Evolutionary conservation across 2,113 vertebrate species (phyloP), one percentile per base, ranked within the genome.

Genomic region (Lophura nycthemera): DNA sequence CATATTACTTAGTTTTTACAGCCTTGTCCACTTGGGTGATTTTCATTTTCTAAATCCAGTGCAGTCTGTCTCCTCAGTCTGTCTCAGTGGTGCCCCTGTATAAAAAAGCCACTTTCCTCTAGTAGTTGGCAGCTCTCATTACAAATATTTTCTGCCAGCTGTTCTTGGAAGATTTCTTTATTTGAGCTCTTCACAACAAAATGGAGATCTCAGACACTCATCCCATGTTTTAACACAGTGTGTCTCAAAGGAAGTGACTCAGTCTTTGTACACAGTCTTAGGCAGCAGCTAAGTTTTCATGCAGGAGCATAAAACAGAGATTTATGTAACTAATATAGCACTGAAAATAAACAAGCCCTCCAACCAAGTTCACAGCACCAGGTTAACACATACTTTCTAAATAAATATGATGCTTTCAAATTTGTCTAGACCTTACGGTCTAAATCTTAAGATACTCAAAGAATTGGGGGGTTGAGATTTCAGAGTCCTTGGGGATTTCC

Each of bases 271-370:
- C 59, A 89, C 72, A 89, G 65, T 61, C 65, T 75, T 78, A 80
- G 59, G 77, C 2, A n/a, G 86, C 72, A 91, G 89, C 72, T 71
- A 96, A 93, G 91, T 95, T 95, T 93, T 91, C 91, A 86, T 52
- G 57, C 40, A 86, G 78, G 75, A 88, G 86, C 66, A 91, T 91
- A 93, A 95, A 95, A 89, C 90, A 87, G 84, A 95, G 91, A 95
- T 95, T 95, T 96, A 95, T 91, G 80, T 94, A 88, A 92, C 95
- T 96, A 96, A 96, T 94, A 94, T 93, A 88, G 67, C 73, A 57
- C 76, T 75, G 95, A 94, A 96, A 96, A 94, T 95, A 96, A 96
- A 95, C 93, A 94, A 94, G 90, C 95, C 96, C 93, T 95, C 95
- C 88, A 96, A 96, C 80, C 76, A 93, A 94, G 93, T 95, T 96